These are phyloP conservation scores for Tylochromis polylepis DNA, from an alignment of 2,113 vertebrate genomes.

Conservation along the genomic window DNA sequence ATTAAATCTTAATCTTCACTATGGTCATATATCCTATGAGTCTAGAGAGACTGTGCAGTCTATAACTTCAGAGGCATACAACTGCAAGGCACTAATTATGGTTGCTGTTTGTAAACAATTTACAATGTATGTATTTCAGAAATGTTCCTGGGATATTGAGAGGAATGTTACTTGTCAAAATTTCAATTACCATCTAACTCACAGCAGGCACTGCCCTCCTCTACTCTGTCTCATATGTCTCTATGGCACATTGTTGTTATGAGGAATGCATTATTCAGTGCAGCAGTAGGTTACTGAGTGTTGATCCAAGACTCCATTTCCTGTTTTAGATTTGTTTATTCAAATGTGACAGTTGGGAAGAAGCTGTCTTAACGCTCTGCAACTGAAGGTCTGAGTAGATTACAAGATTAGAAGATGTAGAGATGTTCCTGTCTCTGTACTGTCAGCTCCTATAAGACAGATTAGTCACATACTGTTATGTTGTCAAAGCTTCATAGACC, in stretches of 20 bases:
- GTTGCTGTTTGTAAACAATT: background rate
- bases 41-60: background rate
- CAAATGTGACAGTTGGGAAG: slow-evolving; percentile 45
- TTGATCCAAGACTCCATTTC: slow-evolving; percentile 57
- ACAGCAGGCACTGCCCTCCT: slow-evolving; percentile 22
- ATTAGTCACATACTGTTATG: background rate
- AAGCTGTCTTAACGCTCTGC: slow-evolving; percentile 13
- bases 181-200: slow-evolving; percentile 61
- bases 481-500: background rate
- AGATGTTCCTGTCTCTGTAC: background rate
- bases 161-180: slow-evolving; percentile 36
- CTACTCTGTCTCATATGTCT: slow-evolving; percentile 3
- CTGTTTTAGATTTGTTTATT: slow-evolving; percentile 58
- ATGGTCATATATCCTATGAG: background rate
- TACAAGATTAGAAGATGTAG: slow-evolving; percentile 16
- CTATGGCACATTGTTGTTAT: slow-evolving; percentile 11
- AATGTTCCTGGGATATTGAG: slow-evolving; percentile 5
- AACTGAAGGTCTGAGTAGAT: slow-evolving; percentile 36
- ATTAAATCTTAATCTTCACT: background rate
- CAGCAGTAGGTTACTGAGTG: slow-evolving; percentile 31
- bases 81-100: background rate
- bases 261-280: slow-evolving; percentile 62
- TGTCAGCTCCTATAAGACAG: background rate
- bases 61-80: background rate
- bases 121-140: background rate